phyloP scores from a whole-genome alignment of 1,140 invertebrate genomes.

The Rhagoletis pomonella region DNA sequence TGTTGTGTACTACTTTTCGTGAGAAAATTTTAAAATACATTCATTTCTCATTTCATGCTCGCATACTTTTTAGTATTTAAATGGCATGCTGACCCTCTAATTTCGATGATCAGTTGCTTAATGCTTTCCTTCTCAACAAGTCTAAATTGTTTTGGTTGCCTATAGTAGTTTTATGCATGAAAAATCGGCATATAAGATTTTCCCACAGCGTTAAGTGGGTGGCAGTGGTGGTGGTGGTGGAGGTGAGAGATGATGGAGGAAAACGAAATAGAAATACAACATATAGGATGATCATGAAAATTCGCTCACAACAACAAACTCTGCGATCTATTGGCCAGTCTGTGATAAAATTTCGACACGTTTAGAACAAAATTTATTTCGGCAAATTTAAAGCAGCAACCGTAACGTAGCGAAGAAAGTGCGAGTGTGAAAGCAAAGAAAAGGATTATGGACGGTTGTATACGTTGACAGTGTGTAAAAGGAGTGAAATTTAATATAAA shows the following conservation, averaged over 20 bases:
- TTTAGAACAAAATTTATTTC: constrained; percentile 66
- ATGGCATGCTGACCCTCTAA: not conserved
- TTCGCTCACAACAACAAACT: constrained; percentile 8
- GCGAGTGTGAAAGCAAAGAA: not conserved
- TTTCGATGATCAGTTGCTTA: not conserved
- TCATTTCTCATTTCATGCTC: not conserved
- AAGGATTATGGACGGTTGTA: not conserved
- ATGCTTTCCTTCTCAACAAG: not conserved
- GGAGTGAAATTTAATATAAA: not conserved
- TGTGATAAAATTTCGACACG: constrained; percentile 73
- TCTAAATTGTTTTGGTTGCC: not conserved
- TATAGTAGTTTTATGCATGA: constrained; percentile 17
- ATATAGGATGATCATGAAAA: constrained; percentile 49
- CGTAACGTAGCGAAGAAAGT: constrained; percentile 1
- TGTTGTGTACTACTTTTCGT: not conserved
- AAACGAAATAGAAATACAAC: constrained; percentile 24
- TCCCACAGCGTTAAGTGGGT: not conserved
- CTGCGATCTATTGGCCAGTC: constrained; percentile 63
- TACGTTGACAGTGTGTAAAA: not conserved
- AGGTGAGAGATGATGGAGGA: not conserved
- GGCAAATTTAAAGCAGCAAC: not conserved
- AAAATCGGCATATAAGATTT: constrained; percentile 1
- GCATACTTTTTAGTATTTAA: not conserved
- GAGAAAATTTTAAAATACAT: not conserved
- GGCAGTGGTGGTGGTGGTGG: not conserved